A percentile compares a stretch with the other conserved stretches of the same genome.
Evolutionary conservation across 2,797 vertebrate genomes (phyloP).

Genomic region (Pangasius djambal): DNA sequence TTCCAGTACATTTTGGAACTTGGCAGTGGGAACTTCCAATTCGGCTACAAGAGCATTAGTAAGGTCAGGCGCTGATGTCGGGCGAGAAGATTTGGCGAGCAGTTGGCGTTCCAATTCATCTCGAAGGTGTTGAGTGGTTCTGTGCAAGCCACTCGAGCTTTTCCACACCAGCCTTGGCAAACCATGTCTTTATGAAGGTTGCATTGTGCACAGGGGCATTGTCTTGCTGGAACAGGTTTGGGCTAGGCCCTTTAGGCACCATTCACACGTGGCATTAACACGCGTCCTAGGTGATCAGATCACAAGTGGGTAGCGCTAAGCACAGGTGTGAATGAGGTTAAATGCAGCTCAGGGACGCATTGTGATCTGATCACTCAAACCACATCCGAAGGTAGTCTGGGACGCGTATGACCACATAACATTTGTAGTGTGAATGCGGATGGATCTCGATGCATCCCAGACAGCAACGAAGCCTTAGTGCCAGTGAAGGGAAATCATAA

Average conservation of each 20-base stretch:
- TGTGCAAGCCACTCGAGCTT: background rate
- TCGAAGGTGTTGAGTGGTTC: background rate
- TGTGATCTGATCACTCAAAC: background rate
- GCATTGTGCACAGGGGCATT: background rate
- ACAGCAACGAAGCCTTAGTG: background rate
- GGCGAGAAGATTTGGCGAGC: background rate
- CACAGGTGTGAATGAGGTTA: background rate
- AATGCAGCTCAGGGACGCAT: background rate
- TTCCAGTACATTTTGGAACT: background rate
- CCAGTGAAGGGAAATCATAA: background rate
- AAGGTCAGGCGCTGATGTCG: background rate
- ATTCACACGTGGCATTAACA: background rate
- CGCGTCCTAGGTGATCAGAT: background rate
- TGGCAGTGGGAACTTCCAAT: background rate
- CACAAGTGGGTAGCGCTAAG: background rate
- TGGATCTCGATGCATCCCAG: background rate
- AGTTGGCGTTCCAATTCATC: background rate
- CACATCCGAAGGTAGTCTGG: background rate
- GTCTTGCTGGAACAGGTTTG: background rate
- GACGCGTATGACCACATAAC: background rate
- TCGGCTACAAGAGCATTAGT: background rate
- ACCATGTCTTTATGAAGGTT: background rate
- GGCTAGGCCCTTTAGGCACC: background rate
- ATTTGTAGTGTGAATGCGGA: background rate
- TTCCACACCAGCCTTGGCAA: background rate